These are phyloP conservation scores for Triops longicaudatus DNA, from an alignment of 1,140 invertebrate species.

Conservation along the genomic window DNA sequence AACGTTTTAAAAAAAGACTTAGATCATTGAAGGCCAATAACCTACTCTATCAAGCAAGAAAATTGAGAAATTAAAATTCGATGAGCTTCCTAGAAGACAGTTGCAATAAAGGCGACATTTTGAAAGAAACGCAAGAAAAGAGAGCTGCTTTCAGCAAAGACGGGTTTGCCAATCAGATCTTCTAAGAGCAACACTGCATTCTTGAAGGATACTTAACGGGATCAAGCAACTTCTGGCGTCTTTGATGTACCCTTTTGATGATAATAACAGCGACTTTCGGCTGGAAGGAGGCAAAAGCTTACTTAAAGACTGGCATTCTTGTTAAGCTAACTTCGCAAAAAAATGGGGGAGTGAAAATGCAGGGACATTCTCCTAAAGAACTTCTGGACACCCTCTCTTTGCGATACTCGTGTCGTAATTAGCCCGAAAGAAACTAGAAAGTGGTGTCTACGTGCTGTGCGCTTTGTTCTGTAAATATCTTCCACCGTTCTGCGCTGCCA, in stretches of 20 bases:
- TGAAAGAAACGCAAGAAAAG: too few species aligned
- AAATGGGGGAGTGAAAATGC: neutral
- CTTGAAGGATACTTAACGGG: neutral
- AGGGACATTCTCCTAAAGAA: neutral
- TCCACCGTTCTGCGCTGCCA: neutral
- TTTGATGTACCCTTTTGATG: slow-evolving; percentile 4
- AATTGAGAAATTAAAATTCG: too few species aligned
- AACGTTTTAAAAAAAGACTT: too few species aligned
- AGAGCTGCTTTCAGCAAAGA: too few species aligned
- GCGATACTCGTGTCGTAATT: neutral
- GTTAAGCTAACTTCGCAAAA: neutral
- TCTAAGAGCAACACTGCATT: neutral
- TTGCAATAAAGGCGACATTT: neutral
- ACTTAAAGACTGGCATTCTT: neutral
- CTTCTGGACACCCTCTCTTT: neutral
- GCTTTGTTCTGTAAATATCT: slow-evolving; percentile 8
- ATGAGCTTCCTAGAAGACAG: neutral
- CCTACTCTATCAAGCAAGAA: too few species aligned
- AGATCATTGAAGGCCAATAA: too few species aligned
- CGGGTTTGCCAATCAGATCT: neutral
- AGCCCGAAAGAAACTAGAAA: neutral
- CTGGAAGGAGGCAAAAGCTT: neutral
- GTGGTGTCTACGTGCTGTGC: neutral
- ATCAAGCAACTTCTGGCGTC: neutral
- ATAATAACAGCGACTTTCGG: neutral